Percentiles rank a stretch among this genome's conserved stretches.
Evolutionary conservation across 1,140 invertebrate genomes (phyloP).

Genomic region (Amyelois transitella): DNA sequence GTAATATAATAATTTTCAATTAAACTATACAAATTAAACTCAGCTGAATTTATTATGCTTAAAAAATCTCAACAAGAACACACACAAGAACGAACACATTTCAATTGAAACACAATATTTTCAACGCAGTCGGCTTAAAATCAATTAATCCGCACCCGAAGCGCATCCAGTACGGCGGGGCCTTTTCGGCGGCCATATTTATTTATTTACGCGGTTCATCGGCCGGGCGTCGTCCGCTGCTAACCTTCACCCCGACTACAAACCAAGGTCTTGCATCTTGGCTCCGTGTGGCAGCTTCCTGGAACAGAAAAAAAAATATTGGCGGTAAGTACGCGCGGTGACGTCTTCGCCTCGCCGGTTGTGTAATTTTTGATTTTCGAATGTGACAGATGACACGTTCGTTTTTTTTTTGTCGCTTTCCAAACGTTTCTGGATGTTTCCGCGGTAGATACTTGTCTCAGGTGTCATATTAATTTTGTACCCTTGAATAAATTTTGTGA

Average conservation of each 20-base stretch:
- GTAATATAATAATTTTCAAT: no score
- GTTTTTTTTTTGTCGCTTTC: neutral
- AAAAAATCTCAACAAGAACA: no score
- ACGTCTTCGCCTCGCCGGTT: neutral
- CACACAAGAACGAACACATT: no score
- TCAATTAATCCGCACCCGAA: constrained; percentile 4
- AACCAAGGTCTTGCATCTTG: constrained; percentile 12
- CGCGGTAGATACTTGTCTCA: neutral
- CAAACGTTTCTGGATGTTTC: neutral
- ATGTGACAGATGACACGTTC: neutral
- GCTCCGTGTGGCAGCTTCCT: constrained; percentile 9
- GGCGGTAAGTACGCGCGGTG: neutral
- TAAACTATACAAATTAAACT: no score
- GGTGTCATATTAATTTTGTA: no score
- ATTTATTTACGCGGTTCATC: constrained; percentile 46
- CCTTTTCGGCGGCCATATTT: constrained; percentile 21
- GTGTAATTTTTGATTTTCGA: neutral
- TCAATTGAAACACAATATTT: no score
- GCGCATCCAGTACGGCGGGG: constrained; percentile 17
- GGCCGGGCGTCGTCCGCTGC: constrained; percentile 32
- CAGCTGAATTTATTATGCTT: no score
- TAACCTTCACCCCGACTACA: constrained; percentile 28
- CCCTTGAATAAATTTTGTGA: no score
- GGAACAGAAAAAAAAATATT: constrained; percentile 7
- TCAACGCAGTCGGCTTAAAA: no score